Evolutionary conservation across 2,113 vertebrate species (phyloP).

Genomic region (Callocephalon fimbriatum): DNA sequence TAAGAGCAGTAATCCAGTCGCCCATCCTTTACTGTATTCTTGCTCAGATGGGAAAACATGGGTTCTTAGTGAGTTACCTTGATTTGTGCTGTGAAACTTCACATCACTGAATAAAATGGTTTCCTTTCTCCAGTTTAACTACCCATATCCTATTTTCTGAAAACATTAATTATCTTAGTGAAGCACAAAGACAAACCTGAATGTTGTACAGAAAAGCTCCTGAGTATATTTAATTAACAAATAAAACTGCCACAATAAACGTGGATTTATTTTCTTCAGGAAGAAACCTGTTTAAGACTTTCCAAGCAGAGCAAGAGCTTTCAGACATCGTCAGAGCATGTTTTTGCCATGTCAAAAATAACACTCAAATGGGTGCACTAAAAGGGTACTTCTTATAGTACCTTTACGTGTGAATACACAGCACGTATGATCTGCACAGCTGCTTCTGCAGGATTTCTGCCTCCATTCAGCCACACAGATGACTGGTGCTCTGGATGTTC

Average conservation of each 20-base stretch:
- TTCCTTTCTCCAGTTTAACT: conserved; percentile 24
- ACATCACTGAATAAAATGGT: neutral
- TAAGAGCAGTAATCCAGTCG: neutral
- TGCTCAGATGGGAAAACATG: neutral
- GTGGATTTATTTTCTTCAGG: conserved; percentile 24
- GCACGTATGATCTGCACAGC: neutral
- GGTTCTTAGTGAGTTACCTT: neutral
- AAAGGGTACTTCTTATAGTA: neutral
- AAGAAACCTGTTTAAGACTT: conserved; percentile 28
- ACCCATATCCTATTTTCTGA: neutral
- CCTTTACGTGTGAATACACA: neutral
- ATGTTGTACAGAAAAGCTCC: neutral
- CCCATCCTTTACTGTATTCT: neutral
- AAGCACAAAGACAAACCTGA: neutral
- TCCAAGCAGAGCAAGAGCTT: neutral
- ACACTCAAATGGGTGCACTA: neutral
- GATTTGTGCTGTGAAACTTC: neutral
- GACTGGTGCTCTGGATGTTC: neutral
- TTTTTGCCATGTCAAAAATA: conserved; percentile 34
- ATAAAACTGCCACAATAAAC: conserved; percentile 29
- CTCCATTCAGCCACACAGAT: neutral
- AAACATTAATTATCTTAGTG: conserved; percentile 18
- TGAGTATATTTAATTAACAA: conserved; percentile 3
- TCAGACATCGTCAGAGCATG: neutral
- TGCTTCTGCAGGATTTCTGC: neutral